Evolutionary conservation across 2,113 vertebrate species (phyloP), one percentile per base, ranked within the genome.

Genomic region (Barnardius zonarius): DNA sequence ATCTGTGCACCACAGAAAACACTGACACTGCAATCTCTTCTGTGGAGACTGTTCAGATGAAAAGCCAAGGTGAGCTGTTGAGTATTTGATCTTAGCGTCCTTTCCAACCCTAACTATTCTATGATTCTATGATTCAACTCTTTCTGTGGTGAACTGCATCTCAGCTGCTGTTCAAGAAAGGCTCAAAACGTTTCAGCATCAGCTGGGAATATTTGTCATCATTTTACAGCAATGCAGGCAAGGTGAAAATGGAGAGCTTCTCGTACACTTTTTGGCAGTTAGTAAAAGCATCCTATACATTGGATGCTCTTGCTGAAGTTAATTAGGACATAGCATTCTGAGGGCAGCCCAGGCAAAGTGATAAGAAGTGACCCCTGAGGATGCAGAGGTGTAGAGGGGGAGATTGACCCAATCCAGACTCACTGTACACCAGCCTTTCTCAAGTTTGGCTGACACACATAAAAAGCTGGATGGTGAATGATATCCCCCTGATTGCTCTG

Each of bases 401-500:
- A 27, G 8, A 8, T 13, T 76, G n/a, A n/a, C 46, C 25, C 30
- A 52, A 81, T 51, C 20, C 33, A 37, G 10, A 22, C 13, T 74
- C 44, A 23, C 2, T 74, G 70, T 20, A 19, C 13, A 9, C 44
- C 12, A n/a, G 7, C 6, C 17, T 84, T 78, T 59, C 64, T 55
- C 31, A 28, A 8, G 28, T 30, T 44, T 57, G 55, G 12, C 31
- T 81, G 55, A 30, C 6, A 4, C 6, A 14, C 44, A 66, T 54
- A 41, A 67, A 76, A 72, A 84, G 22, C 41, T 16, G 51, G 8
- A 9, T 33, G 23, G 37, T 57, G 46, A 62, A 46, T 54, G 88
- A 19, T 28, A 49, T 3, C 22, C 39, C 15, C 8, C 5, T 15
- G 49, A 2, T 0, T 59, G 44, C 2, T 1, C 39, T 23, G 22